Evolutionary conservation across 2,113 vertebrate genomes (phyloP).

Genomic region (Axis porcinus): DNA sequence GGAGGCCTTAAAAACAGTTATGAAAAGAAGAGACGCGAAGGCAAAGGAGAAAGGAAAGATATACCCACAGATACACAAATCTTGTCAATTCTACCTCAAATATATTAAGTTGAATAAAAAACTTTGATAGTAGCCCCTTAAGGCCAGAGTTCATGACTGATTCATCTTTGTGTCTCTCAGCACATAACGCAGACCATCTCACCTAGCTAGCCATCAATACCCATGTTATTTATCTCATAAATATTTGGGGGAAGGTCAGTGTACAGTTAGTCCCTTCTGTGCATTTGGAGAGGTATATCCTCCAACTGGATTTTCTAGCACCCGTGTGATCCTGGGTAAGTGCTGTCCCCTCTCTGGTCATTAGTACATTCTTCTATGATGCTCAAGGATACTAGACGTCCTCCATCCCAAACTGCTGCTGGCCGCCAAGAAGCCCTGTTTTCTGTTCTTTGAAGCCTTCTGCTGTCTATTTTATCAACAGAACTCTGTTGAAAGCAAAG

Average conservation of each 20-base stretch:
- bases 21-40: background rate
- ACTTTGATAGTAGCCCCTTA: fast-evolving
- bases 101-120: background rate
- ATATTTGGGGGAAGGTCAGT: background rate
- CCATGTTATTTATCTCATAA: background rate
- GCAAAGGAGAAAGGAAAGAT: background rate
- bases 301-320: background rate
- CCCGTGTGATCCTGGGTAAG: background rate
- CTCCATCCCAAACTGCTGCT: background rate
- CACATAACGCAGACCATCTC: fast-evolving
- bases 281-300: background rate
- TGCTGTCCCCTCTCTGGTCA: background rate
- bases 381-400: background rate
- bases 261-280: background rate
- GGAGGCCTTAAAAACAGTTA: background rate
- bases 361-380: background rate
- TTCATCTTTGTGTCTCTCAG: background rate
- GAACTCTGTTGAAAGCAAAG: background rate
- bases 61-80: background rate
- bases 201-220: background rate
- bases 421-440: background rate
- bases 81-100: background rate
- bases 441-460: background rate
- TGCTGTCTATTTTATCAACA: background rate
- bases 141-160: background rate